phyloP scores from a whole-genome alignment of 2,113 vertebrate genomes.

The Nesogale talazaci region DNA sequence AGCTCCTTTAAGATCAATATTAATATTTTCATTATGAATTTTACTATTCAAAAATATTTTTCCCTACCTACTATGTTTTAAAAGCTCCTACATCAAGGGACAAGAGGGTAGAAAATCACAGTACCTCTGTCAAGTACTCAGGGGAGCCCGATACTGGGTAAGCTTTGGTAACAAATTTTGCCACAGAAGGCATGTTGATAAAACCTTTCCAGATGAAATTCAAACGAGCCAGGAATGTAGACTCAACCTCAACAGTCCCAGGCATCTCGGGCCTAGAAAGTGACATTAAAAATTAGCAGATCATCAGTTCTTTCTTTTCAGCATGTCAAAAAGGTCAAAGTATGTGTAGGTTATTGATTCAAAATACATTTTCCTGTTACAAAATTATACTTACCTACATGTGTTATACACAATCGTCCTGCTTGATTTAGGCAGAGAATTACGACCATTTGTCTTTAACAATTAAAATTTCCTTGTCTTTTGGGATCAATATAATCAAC shows the following conservation, averaged over 20 bases:
- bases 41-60: background rate
- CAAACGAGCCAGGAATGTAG: conserved; percentile 92
- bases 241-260: conserved; percentile 92
- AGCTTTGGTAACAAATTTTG: conserved; percentile 96
- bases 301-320: conserved; percentile 38
- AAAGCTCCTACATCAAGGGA: background rate
- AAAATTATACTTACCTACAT: conserved; percentile 1
- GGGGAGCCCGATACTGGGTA: conserved; percentile 96
- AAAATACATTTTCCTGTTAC: conserved; percentile 30
- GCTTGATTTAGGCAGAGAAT: background rate
- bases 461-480: background rate
- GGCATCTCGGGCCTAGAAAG: conserved; percentile 87
- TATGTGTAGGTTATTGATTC: background rate
- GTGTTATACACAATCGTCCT: background rate
- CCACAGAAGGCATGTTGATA: conserved; percentile 97
- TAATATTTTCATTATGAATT: conserved; percentile 31
- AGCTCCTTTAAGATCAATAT: background rate
- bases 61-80: conserved; percentile 5
- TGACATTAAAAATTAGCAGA: conserved; percentile 22
- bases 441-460: background rate
- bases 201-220: conserved; percentile 96
- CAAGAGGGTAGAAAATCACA: conserved; percentile 42
- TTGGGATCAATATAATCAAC: background rate
- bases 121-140: conserved; percentile 95
- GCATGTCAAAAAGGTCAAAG: conserved; percentile 14